Conservation (phyloP, 2,797 vertebrate species). For the Cyclura pinguis region DNA sequence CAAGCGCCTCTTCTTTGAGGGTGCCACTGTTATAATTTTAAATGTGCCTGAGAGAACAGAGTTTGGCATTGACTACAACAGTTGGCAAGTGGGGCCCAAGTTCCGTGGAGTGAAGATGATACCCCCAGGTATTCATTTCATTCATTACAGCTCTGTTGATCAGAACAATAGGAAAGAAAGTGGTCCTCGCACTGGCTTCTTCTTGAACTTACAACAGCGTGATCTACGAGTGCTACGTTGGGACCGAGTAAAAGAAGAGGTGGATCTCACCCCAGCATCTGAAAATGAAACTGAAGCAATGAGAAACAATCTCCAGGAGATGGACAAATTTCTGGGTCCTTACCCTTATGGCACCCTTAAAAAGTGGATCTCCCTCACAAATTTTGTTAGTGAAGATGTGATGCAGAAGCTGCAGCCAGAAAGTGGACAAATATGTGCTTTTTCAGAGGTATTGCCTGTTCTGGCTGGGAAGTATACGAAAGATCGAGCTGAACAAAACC, state of each 20-base stretch:
- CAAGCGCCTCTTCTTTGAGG: constrained; percentile 89
- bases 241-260: constrained; percentile 85
- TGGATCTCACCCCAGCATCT: constrained; percentile 83
- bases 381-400: constrained; percentile 84
- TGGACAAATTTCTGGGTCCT: constrained; percentile 91
- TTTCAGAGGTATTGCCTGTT: constrained; percentile 91
- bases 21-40: constrained; percentile 89
- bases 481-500: constrained; percentile 84
- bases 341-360: constrained; percentile 92
- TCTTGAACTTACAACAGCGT: constrained; percentile 86
- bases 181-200: constrained; percentile 89
- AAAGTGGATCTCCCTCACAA: constrained; percentile 95
- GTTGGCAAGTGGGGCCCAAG: constrained; percentile 91
- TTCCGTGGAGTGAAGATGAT: constrained; percentile 98
- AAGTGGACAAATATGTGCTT: constrained; percentile 88
- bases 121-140: constrained; percentile 94
- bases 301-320: constrained; percentile 82
- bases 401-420: constrained; percentile 87
- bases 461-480: constrained; percentile 83
- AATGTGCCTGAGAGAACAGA: constrained; percentile 92
- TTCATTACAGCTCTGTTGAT: constrained; percentile 89
- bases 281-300: constrained; percentile 84
- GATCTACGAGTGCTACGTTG: constrained; percentile 87
- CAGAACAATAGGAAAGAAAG: constrained; percentile 76
- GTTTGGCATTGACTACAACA: constrained; percentile 94